Base-by-base conservation (phyloP, 2,888 invertebrate species). In the Phalangium opilio region DNA sequence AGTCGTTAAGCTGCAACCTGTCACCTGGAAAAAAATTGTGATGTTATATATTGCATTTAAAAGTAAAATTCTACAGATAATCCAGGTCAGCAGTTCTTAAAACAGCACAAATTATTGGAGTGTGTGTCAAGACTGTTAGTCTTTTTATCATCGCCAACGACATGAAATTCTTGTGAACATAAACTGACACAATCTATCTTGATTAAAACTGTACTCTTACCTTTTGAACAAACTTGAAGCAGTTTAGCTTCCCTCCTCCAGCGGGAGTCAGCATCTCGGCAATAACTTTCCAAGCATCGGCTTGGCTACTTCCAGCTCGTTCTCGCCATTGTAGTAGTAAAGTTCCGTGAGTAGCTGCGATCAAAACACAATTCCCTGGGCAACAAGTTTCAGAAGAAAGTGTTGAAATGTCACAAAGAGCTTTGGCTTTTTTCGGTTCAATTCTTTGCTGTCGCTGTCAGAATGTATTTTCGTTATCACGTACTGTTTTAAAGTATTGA, bases 181-280 rank as follows among this genome's bases (percentile, higher is more conserved):
- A 44, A 18, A 8, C 12, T 14, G 21, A 41, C 14, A 40, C 19
- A 8, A 33, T 15, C 15, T 42, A 35, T 34, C 43, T 43, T 64
- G 2, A n/a, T n/a, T n/a, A n/a, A n/a, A n/a, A n/a, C n/a, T n/a
- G n/a, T n/a, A n/a, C n/a, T n/a, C 63, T 65, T 20, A 65, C 62
- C 59, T 58, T 55, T 44, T 58, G 52, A 41, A 65, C 62, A 48
- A 65, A 65, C 45, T 59, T 60, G 55, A 62, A 61, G 54, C 65
- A 65, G 55, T 63, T 64, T 7, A 55, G 45, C 19, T 60, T 56
- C 2, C 55, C 51, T 11, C 63, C 63, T 61, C 63, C 63, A 52
- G 61, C 59, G 8, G 64, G 63, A 3, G 62, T 62, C 8, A 66
- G 52, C 64, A 66, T 65, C 50, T 65, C 66, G n/a, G 63, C 63